These are phyloP conservation scores for Sebastes minor DNA, from an alignment of 2,797 vertebrate genomes.

Conservation along the genomic window DNA sequence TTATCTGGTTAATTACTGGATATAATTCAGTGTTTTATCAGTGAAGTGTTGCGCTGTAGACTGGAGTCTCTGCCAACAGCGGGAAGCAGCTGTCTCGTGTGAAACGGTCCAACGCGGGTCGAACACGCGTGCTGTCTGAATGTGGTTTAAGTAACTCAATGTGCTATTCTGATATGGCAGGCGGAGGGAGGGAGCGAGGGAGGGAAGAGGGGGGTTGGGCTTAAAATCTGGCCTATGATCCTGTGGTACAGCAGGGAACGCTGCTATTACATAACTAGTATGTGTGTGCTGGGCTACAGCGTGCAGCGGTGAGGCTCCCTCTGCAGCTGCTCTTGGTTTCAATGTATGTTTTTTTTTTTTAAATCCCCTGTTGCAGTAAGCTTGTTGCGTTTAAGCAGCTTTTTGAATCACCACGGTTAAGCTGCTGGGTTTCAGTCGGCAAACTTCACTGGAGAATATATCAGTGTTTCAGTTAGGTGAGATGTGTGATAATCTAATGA, in stretches of 20 bases:
- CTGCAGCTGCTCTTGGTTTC: constrained; percentile 55
- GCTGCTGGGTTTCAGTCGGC: constrained; percentile 7
- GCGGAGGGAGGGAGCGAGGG: not conserved
- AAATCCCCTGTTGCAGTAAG: constrained; percentile 50
- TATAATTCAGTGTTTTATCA: not conserved
- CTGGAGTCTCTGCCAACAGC: not conserved
- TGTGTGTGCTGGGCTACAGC: constrained; percentile 19
- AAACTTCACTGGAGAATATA: constrained; percentile 8
- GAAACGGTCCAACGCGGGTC: not conserved
- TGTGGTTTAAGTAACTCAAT: constrained; percentile 44
- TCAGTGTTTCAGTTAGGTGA: not conserved
- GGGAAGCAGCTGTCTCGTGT: not conserved
- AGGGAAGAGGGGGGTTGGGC: constrained; percentile 43
- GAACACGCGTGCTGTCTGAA: not conserved
- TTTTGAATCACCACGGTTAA: constrained; percentile 35
- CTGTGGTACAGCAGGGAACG: constrained; percentile 57
- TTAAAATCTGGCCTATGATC: constrained; percentile 73
- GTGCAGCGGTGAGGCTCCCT: constrained; percentile 26
- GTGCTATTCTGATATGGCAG: constrained; percentile 58
- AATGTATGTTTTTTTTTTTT: constrained; percentile 34
- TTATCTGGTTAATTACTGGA: not conserved
- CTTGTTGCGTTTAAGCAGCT: constrained; percentile 45
- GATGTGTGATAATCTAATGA: not conserved
- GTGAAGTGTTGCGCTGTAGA: not conserved
- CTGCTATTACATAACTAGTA: constrained; percentile 70